Base-by-base conservation (phyloP, 1,140 invertebrate species). In the Branchinecta lindahli region DNA sequence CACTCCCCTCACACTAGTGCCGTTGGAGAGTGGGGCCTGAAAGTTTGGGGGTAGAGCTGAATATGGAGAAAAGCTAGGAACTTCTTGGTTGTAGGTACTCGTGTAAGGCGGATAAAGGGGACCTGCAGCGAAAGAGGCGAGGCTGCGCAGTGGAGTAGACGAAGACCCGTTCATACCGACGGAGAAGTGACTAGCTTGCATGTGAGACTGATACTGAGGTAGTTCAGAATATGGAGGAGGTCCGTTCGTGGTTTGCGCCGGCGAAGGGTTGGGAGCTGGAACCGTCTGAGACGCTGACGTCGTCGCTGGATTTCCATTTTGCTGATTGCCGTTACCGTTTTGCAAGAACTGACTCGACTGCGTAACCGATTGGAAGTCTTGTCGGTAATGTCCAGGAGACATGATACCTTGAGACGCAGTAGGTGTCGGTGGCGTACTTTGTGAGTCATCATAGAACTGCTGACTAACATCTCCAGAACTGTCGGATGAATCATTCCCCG, bases 61-160 rank as follows among this genome's bases (percentile, higher is more conserved):
- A 61, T 61, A 61, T 33, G 33, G 33, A 61, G 52, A 61, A 61
- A 61, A 61, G 18, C 18, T 61, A 61, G 52, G 52, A 61, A 61
- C 52, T 15, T 61, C 52, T 61, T 61, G 52, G 18, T 61, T 61
- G 52, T 61, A 61, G 52, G 52, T 61, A 61, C 52, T 61, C 18
- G 52, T 15, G 18, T 15, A 61, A 15, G 52, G 52, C 12, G 52
- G 52, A 61, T 61, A 61, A 6, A 61, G 12, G 12, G 52, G 52
- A 61, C 52, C 52, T 20, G 52, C 12, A 61, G 52, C 52, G 52
- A 61, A 61, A 12, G 52, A 61, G 12, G 52, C 52, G 12, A 61
- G 18, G 52, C 52, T 61, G 52, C 52, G 52, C 12, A 61, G 52
- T 12, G 52, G 52, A 15, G 12, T 12, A 61, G 52, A 15, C 12